Conservation (phyloP, 2,113 vertebrate genomes). For the Gymnarchus niloticus region DNA sequence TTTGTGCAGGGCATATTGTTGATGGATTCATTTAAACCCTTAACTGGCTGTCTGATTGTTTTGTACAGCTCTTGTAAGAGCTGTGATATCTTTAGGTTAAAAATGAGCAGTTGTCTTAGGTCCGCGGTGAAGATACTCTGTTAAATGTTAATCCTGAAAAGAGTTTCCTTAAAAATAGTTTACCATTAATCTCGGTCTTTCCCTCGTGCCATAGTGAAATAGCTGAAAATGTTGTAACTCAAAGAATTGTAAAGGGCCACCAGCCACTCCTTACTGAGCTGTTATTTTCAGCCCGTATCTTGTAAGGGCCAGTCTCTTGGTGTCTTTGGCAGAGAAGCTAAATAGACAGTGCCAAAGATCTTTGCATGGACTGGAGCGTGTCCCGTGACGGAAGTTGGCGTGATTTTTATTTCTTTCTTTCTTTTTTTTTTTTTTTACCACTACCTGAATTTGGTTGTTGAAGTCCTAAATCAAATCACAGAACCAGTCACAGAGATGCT, state of each 20-base stretch:
- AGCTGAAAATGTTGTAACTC: not conserved
- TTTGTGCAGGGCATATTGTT: not conserved
- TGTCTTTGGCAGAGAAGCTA: not conserved
- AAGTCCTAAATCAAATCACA: not conserved
- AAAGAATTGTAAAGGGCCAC: not conserved
- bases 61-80: not conserved
- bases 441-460: not conserved
- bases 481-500: not conserved
- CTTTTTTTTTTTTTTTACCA: not conserved
- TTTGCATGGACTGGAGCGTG: not conserved
- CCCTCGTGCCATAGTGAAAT: not conserved
- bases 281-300: not conserved
- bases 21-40: not conserved
- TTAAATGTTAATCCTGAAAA: constrained; percentile 6
- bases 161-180: not conserved
- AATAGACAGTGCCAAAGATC: not conserved
- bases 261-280: not conserved
- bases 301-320: not conserved
- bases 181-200: not conserved
- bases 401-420: not conserved
- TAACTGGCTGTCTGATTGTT: not conserved
- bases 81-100: not conserved
- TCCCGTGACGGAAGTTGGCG: not conserved
- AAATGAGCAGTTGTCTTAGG: not conserved
- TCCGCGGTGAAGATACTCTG: not conserved